These are phyloP conservation scores for Lagria hirta DNA, from an alignment of 2,888 invertebrate species.

Conservation along the genomic window DNA sequence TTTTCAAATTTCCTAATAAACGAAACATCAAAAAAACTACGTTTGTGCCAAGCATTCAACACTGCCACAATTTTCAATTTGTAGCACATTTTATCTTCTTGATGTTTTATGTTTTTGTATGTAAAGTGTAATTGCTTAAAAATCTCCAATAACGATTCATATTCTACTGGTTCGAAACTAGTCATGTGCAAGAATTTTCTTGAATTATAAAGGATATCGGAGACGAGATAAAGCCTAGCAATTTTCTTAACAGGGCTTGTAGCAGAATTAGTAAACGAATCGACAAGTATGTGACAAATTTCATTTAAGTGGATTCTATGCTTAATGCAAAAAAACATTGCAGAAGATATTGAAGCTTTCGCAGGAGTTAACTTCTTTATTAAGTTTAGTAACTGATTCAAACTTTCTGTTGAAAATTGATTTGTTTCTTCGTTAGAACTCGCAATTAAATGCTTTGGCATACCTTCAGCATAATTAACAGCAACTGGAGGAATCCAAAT, in stretches of 20 bases:
- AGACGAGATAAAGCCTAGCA: constrained; percentile 89
- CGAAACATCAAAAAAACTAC: constrained; percentile 81
- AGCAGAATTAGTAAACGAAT: constrained; percentile 72
- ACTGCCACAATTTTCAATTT: constrained; percentile 82
- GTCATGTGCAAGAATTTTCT: constrained; percentile 76
- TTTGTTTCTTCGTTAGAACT: constrained; percentile 66
- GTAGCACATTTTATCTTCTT: constrained; percentile 87
- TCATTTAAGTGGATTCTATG: constrained; percentile 94
- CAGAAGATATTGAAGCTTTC: constrained; percentile 77
- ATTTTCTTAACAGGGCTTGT: constrained; percentile 79
- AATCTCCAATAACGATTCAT: constrained; percentile 71
- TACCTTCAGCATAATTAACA: constrained; percentile 89
- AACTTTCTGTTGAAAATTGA: constrained; percentile 73
- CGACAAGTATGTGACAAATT: constrained; percentile 84
- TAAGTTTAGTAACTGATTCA: constrained; percentile 84
- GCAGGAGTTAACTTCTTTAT: constrained; percentile 79
- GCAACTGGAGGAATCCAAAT: constrained; percentile 94
- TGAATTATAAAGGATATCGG: constrained; percentile 95
- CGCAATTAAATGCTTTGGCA: constrained; percentile 86
- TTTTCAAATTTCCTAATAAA: constrained; percentile 82
- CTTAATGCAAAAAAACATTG: constrained; percentile 97
- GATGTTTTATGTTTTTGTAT: constrained; percentile 68
- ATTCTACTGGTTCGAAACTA: constrained; percentile 47
- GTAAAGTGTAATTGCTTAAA: constrained; percentile 72
- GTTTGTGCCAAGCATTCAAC: constrained; percentile 94